Evolutionary conservation across 2,113 vertebrate genomes (phyloP).

Genomic region (Ellobius talpinus): DNA sequence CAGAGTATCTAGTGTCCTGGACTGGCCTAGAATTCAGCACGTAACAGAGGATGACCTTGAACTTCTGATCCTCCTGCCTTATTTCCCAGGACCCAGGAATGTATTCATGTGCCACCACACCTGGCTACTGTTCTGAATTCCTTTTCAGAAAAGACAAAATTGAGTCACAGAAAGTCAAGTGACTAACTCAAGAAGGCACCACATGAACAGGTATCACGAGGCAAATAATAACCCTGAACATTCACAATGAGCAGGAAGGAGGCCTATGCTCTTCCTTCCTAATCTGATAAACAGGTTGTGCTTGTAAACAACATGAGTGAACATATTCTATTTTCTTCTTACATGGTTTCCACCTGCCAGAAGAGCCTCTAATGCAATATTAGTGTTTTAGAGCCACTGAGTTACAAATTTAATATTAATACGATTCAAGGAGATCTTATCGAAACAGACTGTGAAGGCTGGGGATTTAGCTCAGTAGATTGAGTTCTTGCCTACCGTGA

Average conservation of each 20-base stretch:
- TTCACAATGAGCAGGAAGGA: not conserved
- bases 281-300: not conserved
- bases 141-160: constrained; percentile 26
- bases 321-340: not conserved
- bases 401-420: not conserved
- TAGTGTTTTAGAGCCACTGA: not conserved
- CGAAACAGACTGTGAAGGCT: not conserved
- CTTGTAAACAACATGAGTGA: not conserved
- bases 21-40: not conserved
- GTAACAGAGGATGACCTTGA: not conserved
- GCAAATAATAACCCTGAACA: not conserved
- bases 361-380: not conserved
- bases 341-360: not conserved
- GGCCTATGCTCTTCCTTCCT: not conserved
- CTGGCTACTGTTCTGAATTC: not conserved
- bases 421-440: not conserved
- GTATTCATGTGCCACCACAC: not conserved
- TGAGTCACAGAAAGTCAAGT: constrained; percentile 9
- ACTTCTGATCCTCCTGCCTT: not conserved
- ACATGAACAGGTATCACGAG: not conserved
- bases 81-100: not conserved
- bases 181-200: not conserved
- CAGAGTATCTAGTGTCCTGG: not conserved
- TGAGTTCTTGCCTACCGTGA: too few relatives aligned
- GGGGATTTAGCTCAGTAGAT: not conserved